Conservation (phyloP, 1,140 invertebrate genomes). For the Zaprionus kolodkinae region DNA sequence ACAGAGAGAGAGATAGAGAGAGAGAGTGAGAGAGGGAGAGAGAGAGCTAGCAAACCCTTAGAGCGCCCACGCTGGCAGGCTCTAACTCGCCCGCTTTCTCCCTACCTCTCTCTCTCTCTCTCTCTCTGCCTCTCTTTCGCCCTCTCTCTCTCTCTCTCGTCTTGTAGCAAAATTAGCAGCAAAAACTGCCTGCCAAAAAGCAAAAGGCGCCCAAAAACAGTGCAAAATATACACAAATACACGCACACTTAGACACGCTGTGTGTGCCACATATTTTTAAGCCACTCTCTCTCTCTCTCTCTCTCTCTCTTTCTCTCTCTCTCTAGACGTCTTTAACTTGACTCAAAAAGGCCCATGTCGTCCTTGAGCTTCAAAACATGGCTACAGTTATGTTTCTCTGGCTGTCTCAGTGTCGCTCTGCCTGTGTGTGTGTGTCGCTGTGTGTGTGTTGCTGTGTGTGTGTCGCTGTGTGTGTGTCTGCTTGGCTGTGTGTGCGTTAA, state of each 20-base stretch:
- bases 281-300: background rate
- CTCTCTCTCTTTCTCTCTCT: too few species aligned
- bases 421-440: conserved; percentile 23
- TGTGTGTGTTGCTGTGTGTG: conserved; percentile 11
- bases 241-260: background rate
- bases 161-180: conserved; percentile 66
- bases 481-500: conserved; percentile 40
- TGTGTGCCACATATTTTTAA: conserved; percentile 31
- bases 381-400: background rate
- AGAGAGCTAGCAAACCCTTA: conserved; percentile 19
- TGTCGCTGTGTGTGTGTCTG: conserved; percentile 32
- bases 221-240: background rate
- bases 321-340: conserved; percentile 38
- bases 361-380: conserved; percentile 71
- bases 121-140: background rate
- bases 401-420: conserved; percentile 11
- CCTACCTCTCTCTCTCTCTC: background rate
- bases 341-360: conserved; percentile 53
- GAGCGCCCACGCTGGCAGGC: background rate
- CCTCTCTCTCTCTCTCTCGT: background rate
- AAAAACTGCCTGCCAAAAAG: conserved; percentile 50
- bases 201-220: conserved; percentile 8
- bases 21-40: background rate
- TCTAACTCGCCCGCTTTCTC: background rate
- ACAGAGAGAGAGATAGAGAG: conserved; percentile 1